Evolutionary conservation across 2,888 invertebrate species (phyloP).

Genomic region (Drosophila melanosoma): DNA sequence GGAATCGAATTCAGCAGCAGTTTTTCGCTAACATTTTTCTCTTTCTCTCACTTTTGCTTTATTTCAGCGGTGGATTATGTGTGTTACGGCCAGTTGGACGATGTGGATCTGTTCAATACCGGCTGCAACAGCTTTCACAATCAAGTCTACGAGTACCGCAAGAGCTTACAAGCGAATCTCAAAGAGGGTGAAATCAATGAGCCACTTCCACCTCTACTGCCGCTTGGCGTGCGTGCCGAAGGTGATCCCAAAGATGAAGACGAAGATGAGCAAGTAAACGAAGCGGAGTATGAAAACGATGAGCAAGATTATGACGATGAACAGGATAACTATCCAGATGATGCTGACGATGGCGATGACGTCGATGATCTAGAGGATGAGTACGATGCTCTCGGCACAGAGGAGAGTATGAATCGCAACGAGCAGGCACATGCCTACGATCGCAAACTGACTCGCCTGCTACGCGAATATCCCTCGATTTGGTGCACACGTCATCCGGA

Average conservation of each 20-base stretch:
- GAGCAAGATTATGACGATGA: conserved; percentile 38
- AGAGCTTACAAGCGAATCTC: conserved; percentile 80
- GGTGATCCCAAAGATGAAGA: conserved; percentile 66
- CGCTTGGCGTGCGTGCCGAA: conserved; percentile 70
- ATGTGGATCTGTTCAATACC: conserved; percentile 81
- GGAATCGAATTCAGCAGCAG: conserved; percentile 81
- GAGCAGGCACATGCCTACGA: conserved; percentile 81
- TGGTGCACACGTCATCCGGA: conserved; percentile 83
- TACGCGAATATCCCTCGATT: conserved; percentile 81
- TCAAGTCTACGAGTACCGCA: conserved; percentile 82
- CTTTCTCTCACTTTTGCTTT: conserved; percentile 26
- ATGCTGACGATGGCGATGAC: conserved; percentile 65
- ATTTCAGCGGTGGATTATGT: conserved; percentile 82
- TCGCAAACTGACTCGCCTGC: conserved; percentile 77
- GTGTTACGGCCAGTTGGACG: conserved; percentile 82
- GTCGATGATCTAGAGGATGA: conserved; percentile 63
- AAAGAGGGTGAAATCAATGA: conserved; percentile 69
- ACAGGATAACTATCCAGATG: conserved; percentile 47
- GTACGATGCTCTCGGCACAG: conserved; percentile 66
- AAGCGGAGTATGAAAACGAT: conserved; percentile 37
- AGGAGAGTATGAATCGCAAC: conserved; percentile 81
- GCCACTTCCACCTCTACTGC: conserved; percentile 76
- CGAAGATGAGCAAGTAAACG: conserved; percentile 29
- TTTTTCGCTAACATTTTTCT: conserved; percentile 57
- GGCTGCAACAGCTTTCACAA: conserved; percentile 82